Percentiles rank a stretch among this genome's conserved stretches.
phyloP scores from a whole-genome alignment of 2,888 invertebrate species.

The Cantharis flavilabris region DNA sequence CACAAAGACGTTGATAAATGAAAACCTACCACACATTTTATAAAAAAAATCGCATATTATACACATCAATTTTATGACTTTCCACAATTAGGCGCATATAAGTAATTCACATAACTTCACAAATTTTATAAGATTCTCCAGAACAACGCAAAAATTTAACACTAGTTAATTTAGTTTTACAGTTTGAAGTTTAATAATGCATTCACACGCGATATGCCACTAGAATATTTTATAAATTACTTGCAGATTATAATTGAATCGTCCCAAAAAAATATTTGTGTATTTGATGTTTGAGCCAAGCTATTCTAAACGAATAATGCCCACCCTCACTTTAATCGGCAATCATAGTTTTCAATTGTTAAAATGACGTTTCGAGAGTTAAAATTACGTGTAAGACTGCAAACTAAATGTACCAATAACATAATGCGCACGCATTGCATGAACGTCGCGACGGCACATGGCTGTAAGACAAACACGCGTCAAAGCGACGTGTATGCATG shows the following conservation, averaged over 20 bases:
- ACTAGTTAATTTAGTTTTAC: neutral
- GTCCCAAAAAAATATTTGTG: slow-evolving; percentile 22
- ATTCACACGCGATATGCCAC: slow-evolving; percentile 1
- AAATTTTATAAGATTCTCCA: neutral
- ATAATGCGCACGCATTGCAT: slow-evolving; percentile 32
- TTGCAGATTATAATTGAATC: slow-evolving; percentile 25
- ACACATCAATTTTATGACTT: neutral
- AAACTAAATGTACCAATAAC: slow-evolving; percentile 26
- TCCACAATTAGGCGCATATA: neutral
- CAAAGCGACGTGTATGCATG: slow-evolving; percentile 32
- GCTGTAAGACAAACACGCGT: slow-evolving; percentile 32
- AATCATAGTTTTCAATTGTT: slow-evolving; percentile 42
- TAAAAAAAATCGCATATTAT: slow-evolving; percentile 12
- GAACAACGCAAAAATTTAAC: neutral
- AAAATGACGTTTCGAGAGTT: slow-evolving; percentile 20
- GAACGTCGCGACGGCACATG: slow-evolving; percentile 39
- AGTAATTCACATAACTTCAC: neutral
- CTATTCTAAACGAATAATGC: slow-evolving; percentile 49
- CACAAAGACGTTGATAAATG: slow-evolving; percentile 11
- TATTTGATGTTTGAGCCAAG: slow-evolving; percentile 38
- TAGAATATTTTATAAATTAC: slow-evolving; percentile 10
- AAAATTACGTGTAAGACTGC: slow-evolving; percentile 34
- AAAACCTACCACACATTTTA: slow-evolving; percentile 20
- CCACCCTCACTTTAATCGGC: slow-evolving; percentile 52
- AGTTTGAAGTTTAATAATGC: neutral